Evolutionary conservation across 2,888 invertebrate genomes (phyloP), one percentile per base, ranked within the genome.

Genomic region (Rapana venosa): DNA sequence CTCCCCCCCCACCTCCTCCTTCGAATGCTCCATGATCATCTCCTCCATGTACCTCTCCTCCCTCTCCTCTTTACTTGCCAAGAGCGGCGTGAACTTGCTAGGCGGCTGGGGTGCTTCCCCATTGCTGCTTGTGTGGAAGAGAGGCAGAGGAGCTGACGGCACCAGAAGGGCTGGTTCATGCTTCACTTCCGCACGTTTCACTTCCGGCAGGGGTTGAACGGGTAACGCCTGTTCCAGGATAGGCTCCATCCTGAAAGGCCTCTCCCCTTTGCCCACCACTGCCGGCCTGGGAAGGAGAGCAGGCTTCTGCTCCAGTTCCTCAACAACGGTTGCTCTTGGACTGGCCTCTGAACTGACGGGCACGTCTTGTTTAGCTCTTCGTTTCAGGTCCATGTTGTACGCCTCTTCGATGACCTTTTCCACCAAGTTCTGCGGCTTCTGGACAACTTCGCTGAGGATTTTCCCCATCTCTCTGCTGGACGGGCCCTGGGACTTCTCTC

Each of bases 381-480:
- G 58, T 56, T 85, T 85, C n/a, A 84, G 56, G 36, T 85, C 85
- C 84, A 89, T 84, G 89, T 20, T 89, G 74, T 89, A 85, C 6
- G 85, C 89, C n/a, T 89, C 89, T 26, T 89, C 84, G n/a, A 89
- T 89, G 61, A 89, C 89, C 58, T 89, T 89, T 58, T 89, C 85
- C 74, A 89, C 89, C 47, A 89, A 70, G 36, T 84, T 89, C 77
- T 85, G 74, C 1, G 89, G 89, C 30, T 70, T 79, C 36, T 88
- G 88, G 6, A 81, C 61, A 20, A 88, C 89, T 47, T 89, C 85
- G 36, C 85, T 85, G 30, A 85, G 84, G 20, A 85, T 47, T 36
- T 47, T 32, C 4, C 89, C 85, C 35, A 89, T 32, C n/a, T 89
- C 36, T 70, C 32, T 26, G 70, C 83, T 61, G 13, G 36, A 32